A percentile compares a stretch with the other conserved stretches of the same genome.
phyloP scores from a whole-genome alignment of 2,113 vertebrate species.

The Chunga burmeisteri region DNA sequence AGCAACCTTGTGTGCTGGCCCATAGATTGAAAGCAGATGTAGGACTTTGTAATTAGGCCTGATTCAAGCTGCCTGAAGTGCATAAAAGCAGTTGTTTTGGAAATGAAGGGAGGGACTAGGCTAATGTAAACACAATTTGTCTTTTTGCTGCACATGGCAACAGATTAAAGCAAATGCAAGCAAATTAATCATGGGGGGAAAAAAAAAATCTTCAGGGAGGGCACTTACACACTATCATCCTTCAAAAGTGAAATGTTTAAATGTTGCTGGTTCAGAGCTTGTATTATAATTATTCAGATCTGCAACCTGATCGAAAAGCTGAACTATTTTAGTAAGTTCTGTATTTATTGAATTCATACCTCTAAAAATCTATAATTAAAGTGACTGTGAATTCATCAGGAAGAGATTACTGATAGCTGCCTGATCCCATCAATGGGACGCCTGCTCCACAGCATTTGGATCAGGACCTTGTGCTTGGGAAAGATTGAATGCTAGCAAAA shows the following conservation, averaged over 20 bases:
- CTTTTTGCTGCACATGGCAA: constrained; percentile 69
- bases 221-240: constrained; percentile 38
- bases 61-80: constrained; percentile 56
- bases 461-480: background rate
- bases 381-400: background rate
- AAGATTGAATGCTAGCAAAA: background rate
- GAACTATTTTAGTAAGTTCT: background rate
- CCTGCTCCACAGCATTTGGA: background rate
- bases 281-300: background rate
- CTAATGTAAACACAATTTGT: constrained; percentile 75
- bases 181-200: constrained; percentile 67
- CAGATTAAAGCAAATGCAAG: constrained; percentile 68
- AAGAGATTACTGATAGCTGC: background rate
- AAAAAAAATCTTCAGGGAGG: constrained; percentile 55
- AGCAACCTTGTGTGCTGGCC: constrained; percentile 55
- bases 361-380: background rate
- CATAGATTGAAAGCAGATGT: constrained; percentile 80
- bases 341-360: background rate
- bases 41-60: constrained; percentile 71
- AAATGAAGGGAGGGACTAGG: constrained; percentile 59
- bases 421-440: background rate
- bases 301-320: background rate
- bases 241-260: constrained; percentile 64
- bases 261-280: background rate
- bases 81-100: constrained; percentile 74